Percentiles rank a stretch among this genome's conserved stretches.
phyloP scores from a whole-genome alignment of 2,113 vertebrate species.

The Leucopsar rothschildi region DNA sequence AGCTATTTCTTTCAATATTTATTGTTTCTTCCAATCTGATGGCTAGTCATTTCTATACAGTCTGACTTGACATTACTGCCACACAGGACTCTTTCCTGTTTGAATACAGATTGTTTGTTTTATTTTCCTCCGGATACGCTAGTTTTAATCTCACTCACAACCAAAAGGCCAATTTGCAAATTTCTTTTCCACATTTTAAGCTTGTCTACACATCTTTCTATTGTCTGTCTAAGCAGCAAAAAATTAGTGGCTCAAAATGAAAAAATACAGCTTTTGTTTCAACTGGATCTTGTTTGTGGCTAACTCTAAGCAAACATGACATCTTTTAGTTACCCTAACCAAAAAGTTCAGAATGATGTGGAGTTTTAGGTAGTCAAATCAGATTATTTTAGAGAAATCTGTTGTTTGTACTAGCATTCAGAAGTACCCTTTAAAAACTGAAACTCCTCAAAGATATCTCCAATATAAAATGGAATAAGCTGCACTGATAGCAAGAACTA shows the following conservation, averaged over 20 bases:
- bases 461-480: background rate
- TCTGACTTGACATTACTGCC: background rate
- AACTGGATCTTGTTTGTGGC: rapidly evolving
- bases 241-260: background rate
- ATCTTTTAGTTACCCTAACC: background rate
- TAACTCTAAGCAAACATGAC: background rate
- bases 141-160: background rate
- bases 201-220: background rate
- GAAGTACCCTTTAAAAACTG: background rate
- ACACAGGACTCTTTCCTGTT: background rate
- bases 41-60: background rate
- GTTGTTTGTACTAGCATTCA: background rate
- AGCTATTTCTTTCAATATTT: background rate
- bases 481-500: background rate
- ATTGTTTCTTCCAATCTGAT: background rate
- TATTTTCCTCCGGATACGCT: background rate
- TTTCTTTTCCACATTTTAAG: background rate
- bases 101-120: background rate
- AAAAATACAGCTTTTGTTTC: background rate
- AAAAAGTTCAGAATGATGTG: background rate
- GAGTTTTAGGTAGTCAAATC: background rate
- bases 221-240: background rate
- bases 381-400: background rate
- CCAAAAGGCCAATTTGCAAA: background rate
- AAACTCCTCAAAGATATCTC: background rate